Evolutionary conservation across 2,113 vertebrate genomes (phyloP).

Genomic region (Coptodon bakossiorum): DNA sequence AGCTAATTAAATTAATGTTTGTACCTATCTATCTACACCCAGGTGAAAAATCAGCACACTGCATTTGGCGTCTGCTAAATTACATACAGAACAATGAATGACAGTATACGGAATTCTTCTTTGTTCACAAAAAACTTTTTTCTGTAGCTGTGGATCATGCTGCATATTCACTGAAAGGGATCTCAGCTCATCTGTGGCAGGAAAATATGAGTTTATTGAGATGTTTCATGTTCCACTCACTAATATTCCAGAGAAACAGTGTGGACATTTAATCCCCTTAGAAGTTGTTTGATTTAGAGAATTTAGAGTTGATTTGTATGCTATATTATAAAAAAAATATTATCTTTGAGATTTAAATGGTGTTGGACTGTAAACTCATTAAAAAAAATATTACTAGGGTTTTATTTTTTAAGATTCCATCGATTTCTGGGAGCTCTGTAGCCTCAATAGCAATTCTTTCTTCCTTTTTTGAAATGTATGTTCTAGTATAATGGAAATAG

Average conservation of each 20-base stretch:
- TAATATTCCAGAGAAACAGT: not conserved
- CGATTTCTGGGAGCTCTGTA: not conserved
- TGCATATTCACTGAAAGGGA: not conserved
- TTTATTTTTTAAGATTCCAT: not conserved
- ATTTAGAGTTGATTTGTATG: not conserved
- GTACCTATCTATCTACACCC: not conserved
- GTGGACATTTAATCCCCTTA: not conserved
- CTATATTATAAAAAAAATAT: not conserved
- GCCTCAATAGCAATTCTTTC: accelerated
- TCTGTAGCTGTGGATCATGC: not conserved
- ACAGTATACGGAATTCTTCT: not conserved
- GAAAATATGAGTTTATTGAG: not conserved
- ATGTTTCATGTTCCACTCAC: not conserved
- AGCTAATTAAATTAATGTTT: not conserved
- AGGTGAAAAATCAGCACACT: not conserved
- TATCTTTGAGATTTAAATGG: not conserved
- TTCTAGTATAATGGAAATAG: not conserved
- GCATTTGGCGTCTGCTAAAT: accelerated
- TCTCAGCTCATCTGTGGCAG: not conserved
- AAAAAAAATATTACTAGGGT: not conserved
- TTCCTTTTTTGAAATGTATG: not conserved
- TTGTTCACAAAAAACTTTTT: not conserved
- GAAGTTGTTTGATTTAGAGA: not conserved
- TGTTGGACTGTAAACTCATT: too few species aligned
- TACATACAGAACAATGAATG: not conserved